phyloP scores from a whole-genome alignment of 2,797 vertebrate genomes.

The Syndactyla subalaris region DNA sequence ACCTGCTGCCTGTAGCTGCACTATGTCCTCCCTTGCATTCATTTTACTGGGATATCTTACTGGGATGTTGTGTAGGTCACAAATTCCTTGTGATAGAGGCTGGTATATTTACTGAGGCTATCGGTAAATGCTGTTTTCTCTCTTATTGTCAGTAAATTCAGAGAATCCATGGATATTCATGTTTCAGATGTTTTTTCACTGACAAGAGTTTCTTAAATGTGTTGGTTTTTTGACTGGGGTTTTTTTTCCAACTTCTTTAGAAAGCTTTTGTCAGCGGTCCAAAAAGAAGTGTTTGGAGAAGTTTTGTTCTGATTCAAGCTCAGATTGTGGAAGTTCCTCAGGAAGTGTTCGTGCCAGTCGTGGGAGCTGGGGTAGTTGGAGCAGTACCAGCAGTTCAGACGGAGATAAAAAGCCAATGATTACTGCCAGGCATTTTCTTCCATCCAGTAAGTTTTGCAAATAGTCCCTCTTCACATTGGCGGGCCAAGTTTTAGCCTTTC shows the following conservation, averaged over 20 bases:
- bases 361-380: constrained; percentile 98
- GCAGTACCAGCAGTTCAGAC: constrained; percentile 93
- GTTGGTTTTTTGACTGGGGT: rapidly evolving
- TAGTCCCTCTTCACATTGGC: background rate
- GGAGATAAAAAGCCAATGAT: constrained; percentile 87
- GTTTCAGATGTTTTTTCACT: background rate
- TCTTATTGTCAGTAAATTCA: background rate
- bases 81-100: background rate
- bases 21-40: background rate
- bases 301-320: constrained; percentile 91
- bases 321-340: constrained; percentile 92
- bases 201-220: background rate
- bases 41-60: background rate
- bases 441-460: constrained; percentile 71
- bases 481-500: background rate
- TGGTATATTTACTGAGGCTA: background rate
- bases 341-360: constrained; percentile 94
- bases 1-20: background rate
- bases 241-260: constrained; percentile 28
- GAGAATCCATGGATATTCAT: background rate
- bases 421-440: constrained; percentile 77
- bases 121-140: background rate
- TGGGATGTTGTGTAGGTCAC: background rate
- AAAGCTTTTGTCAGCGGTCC: constrained; percentile 67
- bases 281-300: constrained; percentile 85